A percentile compares a stretch with the other conserved stretches of the same genome.
Evolutionary conservation across 2,888 invertebrate species (phyloP).

Genomic region (Dryobota labecula): DNA sequence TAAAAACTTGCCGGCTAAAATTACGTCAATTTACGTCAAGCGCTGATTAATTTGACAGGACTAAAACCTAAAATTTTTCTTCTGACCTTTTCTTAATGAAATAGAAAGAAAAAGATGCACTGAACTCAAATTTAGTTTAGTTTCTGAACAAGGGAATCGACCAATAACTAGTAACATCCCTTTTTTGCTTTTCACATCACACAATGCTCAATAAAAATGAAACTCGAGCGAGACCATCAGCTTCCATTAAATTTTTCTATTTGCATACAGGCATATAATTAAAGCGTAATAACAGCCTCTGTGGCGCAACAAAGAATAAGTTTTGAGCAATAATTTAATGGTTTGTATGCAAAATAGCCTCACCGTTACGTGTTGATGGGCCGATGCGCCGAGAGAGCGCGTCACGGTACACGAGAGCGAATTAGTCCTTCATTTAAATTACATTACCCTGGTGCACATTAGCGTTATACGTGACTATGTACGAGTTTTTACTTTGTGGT

Average conservation of each 20-base stretch:
- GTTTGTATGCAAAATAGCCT: constrained; percentile 90
- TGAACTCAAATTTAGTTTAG: too few relatives aligned
- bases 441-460: constrained; percentile 84
- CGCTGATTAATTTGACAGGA: too few relatives aligned
- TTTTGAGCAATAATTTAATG: constrained; percentile 91
- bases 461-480: constrained; percentile 81
- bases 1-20: too few relatives aligned
- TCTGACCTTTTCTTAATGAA: too few relatives aligned
- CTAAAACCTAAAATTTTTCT: too few relatives aligned
- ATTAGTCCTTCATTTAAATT: constrained; percentile 90
- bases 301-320: constrained; percentile 90
- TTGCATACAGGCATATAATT: constrained; percentile 89
- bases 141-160: too few relatives aligned
- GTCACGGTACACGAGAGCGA: constrained; percentile 88
- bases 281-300: constrained; percentile 89
- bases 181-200: constrained; percentile 69
- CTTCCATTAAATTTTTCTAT: constrained; percentile 88
- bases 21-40: too few relatives aligned
- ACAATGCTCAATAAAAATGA: constrained; percentile 84
- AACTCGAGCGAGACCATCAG: constrained; percentile 81
- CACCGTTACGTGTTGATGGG: constrained; percentile 90
- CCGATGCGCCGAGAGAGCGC: constrained; percentile 86
- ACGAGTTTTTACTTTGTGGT: constrained; percentile 77
- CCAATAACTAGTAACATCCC: constrained; percentile 73
- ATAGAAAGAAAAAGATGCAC: too few relatives aligned